Evolutionary conservation across 2,888 invertebrate species (phyloP).

Genomic region (Prenolepis imparis): DNA sequence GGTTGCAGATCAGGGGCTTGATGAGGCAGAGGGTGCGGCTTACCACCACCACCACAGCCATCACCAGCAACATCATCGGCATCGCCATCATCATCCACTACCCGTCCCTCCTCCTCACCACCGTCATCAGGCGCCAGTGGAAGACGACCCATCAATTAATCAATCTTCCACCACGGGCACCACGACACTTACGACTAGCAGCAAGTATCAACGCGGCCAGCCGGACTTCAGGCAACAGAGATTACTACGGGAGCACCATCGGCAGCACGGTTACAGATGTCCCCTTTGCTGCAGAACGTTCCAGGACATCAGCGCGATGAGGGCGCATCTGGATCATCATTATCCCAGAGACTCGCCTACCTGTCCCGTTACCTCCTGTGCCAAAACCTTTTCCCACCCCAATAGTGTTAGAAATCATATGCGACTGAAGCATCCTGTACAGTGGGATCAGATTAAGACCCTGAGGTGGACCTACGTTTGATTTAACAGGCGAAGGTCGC

Average conservation of each 20-base stretch:
- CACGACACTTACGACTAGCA: constrained; percentile 78
- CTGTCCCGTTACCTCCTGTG: constrained; percentile 93
- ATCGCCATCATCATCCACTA: constrained; percentile 78
- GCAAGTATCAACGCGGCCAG: constrained; percentile 86
- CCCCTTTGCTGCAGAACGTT: constrained; percentile 91
- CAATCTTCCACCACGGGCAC: constrained; percentile 63
- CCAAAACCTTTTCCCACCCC: constrained; percentile 92
- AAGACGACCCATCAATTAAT: constrained; percentile 66
- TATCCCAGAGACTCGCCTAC: constrained; percentile 94
- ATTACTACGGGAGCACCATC: constrained; percentile 82
- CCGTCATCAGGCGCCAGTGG: constrained; percentile 74
- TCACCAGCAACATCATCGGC: constrained; percentile 82
- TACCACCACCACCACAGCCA: constrained; percentile 85
- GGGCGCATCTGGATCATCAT: constrained; percentile 93
- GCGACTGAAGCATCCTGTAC: constrained; percentile 93
- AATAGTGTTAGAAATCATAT: constrained; percentile 96
- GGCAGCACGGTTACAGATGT: constrained; percentile 88
- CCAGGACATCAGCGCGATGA: constrained; percentile 90
- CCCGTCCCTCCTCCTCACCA: constrained; percentile 75
- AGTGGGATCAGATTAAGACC: constrained; percentile 95
- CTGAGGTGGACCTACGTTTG: constrained; percentile 91
- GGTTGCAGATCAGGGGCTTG: constrained; percentile 86
- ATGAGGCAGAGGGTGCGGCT: constrained; percentile 83
- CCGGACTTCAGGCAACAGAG: constrained; percentile 82
- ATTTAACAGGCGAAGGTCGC: constrained; percentile 71